phyloP scores from a whole-genome alignment of 2,797 vertebrate species.

The Okamejei kenojei region DNA sequence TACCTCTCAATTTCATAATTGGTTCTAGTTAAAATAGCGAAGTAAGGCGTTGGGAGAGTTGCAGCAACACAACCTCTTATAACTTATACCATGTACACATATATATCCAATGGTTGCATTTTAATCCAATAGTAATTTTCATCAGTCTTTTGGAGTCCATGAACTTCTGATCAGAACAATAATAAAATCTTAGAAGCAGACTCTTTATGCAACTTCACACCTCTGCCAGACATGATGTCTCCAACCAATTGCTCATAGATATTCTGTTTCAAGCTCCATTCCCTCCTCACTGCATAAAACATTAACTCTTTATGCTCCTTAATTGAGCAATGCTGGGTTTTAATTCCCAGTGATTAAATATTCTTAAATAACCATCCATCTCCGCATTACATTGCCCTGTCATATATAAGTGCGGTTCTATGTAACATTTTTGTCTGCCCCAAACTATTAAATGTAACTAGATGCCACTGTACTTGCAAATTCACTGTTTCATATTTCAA shows the following conservation, averaged over 20 bases:
- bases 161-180: background rate
- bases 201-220: conserved; percentile 34
- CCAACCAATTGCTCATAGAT: conserved; percentile 38
- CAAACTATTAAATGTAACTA: conserved; percentile 27
- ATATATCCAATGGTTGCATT: background rate
- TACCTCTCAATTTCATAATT: background rate
- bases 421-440: conserved; percentile 30
- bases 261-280: conserved; percentile 35
- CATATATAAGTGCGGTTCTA: background rate
- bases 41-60: background rate
- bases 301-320: conserved; percentile 30
- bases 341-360: conserved; percentile 19
- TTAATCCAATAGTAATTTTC: conserved; percentile 26
- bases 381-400: background rate
- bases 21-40: background rate
- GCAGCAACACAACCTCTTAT: background rate
- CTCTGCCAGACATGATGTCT: conserved; percentile 35
- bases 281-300: conserved; percentile 18
- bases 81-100: background rate
- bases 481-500: conserved; percentile 33
- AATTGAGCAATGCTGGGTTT: conserved; percentile 21
- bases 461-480: conserved; percentile 28
- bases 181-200: conserved; percentile 25
- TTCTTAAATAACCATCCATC: conserved; percentile 15
- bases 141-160: conserved; percentile 1